Percentiles rank a stretch among this genome's conserved stretches.
Evolutionary conservation across 2,113 vertebrate genomes (phyloP).

Genomic region (Xenopus laevis): DNA sequence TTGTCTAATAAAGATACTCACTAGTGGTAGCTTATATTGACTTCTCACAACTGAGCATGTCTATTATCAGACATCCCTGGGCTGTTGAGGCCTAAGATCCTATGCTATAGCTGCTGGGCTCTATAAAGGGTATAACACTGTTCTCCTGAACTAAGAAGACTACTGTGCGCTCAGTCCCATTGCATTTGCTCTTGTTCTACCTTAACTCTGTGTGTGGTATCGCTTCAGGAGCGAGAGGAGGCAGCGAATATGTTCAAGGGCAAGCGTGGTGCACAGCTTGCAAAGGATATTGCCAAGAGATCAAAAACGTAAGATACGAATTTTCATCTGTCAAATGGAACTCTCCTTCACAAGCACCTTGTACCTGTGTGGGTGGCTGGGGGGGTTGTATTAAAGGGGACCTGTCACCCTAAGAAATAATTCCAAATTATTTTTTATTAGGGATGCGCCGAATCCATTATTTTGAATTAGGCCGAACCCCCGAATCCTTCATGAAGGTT

Average conservation of each 20-base stretch:
- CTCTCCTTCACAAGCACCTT: constrained; percentile 80
- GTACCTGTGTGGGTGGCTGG: background rate
- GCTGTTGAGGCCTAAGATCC: too few species aligned
- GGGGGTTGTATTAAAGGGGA: too few species aligned
- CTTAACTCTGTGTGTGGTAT: constrained; percentile 86
- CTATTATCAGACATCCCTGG: background rate
- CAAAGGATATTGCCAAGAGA: constrained; percentile 98
- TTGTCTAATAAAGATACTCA: too few species aligned
- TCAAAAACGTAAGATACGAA: constrained; percentile 95
- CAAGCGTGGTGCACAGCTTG: constrained; percentile 98
- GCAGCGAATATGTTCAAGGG: constrained; percentile 99
- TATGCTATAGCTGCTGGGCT: constrained; percentile 10
- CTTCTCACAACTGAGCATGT: background rate
- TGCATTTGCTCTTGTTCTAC: constrained; percentile 54
- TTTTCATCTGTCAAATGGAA: constrained; percentile 61
- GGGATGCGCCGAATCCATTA: too few species aligned
- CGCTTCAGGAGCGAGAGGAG: constrained; percentile 94
- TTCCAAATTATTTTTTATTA: too few species aligned
- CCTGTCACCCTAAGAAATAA: too few species aligned
- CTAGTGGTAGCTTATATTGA: too few species aligned
- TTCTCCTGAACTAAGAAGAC: background rate
- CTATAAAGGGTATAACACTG: constrained; percentile 48
- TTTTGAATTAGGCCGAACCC: too few species aligned
- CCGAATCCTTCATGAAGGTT: too few species aligned
- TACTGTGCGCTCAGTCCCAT: constrained; percentile 20